These are phyloP conservation scores for Amiota communis DNA, from an alignment of 2,888 invertebrate genomes.

Conservation along the genomic window DNA sequence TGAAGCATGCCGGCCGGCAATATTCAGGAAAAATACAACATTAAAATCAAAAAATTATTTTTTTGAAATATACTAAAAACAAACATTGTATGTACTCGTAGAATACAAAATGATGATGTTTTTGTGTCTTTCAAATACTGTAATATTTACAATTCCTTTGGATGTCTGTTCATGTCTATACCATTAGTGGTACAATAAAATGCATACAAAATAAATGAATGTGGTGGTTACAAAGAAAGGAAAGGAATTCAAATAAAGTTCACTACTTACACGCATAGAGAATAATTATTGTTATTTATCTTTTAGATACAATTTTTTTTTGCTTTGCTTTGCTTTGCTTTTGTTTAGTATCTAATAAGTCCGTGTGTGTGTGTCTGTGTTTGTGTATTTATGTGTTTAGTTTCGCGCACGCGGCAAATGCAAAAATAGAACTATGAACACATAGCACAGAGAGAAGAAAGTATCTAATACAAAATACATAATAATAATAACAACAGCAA, in stretches of 20 bases:
- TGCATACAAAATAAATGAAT: constrained; percentile 23
- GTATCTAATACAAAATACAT: constrained; percentile 6
- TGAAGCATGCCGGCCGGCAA: constrained; percentile 14
- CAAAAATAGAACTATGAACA: constrained; percentile 23
- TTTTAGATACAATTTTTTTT: constrained; percentile 21
- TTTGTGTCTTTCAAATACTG: constrained; percentile 15
- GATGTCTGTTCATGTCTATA: not conserved
- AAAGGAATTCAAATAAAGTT: not conserved
- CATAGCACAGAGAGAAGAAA: constrained; percentile 2
- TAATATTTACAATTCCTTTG: not conserved
- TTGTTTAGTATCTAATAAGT: not conserved
- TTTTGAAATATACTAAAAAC: no score
- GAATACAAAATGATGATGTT: not conserved
- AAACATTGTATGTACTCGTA: not conserved
- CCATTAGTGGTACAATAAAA: constrained; percentile 14
- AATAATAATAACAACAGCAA: not conserved
- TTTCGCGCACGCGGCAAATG: constrained; percentile 21
- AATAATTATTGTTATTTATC: constrained; percentile 22
- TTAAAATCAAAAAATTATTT: no score
- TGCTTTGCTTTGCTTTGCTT: not conserved
- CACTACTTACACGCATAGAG: not conserved
- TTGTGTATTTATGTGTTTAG: not conserved
- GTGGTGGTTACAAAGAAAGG: constrained; percentile 4
- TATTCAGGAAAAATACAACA: not conserved
- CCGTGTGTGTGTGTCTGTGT: not conserved